Base-by-base conservation (phyloP, 2,113 vertebrate genomes). In the Strix uralensis region DNA sequence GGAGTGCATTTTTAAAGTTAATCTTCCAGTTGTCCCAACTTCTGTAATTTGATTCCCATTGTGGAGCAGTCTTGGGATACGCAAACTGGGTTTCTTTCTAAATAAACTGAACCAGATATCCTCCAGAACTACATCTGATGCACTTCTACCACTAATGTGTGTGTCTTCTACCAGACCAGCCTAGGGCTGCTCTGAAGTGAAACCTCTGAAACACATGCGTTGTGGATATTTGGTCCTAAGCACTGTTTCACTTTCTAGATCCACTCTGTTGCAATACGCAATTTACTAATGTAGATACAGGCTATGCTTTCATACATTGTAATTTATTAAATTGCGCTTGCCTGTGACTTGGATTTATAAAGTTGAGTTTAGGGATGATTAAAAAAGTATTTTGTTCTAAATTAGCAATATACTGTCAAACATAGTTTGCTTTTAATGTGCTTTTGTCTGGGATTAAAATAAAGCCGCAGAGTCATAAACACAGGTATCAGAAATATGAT, bases 391-490 rank as follows among this genome's bases (percentile, higher is more conserved):
- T 79, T 86, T 86, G 13, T 91, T 90, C 75, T 87, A 86, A 81
- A 86, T 86, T 78, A 74, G 29, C 51, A 55, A 36, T 84, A 58
- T 67, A 59, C 42, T 78, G 47, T 78, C 65, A 89, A 8, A 78
- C 80, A 67, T 20, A 54, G n/a, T 63, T 92, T 25, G 49, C 86
- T 79, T 70, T 58, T 89, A 58, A 38, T 42, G 11, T 65, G 65
- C 42, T 93, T 90, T 93, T 86, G 20, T 30, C 25, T 90, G 42
- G 32, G 52, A 90, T 90, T 93, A 72, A 95, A 81, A 86, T 74
- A 83, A 92, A 95, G 23, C 55, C 1, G 1, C 17, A 13, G 18
- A 66, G 26, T 81, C 57, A 59, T 88, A 78, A 93, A 70, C 65
- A 30, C n/a, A 86, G 34, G 82, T 83, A 82, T 86, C 72, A 83